Base-by-base conservation (phyloP, 1,140 invertebrate genomes). In the Papilio dardanus region DNA sequence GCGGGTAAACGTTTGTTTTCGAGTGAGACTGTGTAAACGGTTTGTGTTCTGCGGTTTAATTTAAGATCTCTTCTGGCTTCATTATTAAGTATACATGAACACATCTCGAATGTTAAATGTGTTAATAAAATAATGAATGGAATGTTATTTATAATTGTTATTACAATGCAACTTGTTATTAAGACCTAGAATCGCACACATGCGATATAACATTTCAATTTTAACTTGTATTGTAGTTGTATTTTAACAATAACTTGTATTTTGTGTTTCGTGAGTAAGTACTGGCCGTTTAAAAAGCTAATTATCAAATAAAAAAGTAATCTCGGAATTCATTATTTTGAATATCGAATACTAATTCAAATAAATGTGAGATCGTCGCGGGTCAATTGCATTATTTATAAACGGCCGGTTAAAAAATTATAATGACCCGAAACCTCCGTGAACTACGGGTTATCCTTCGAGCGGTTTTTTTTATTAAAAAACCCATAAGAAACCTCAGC, bases 371-470 rank as follows among this genome's bases (percentile, higher is more conserved):
- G 77, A 78, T 77, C 77, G 71, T 74, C 79, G 79, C 74, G 80
- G 71, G 78, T 82, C 82, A 82, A 80, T 81, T 78, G 81, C 76
- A 76, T 86, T 81, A 82, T 85, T 84, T 83, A 82, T 84, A 82
- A 79, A 75, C 81, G 75, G 71, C 19, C 81, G 76, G 73, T 82
- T 80, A 78, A 84, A 84, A 86, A 81, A 80, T 77, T 77, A 84
- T 84, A 85, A 83, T 83, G 83, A 83, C 83, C 81, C 79, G 79
- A 79, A 81, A 79, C 76, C 76, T 50, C 77, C 77, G 77, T 76
- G 80, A 80, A 76, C 71, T 76, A 74, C 75, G 79, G 79, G 77
- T 84, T 83, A 82, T 73, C 71, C 71, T 73, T 28, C 40, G 68
- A 75, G 78, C 74, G 78, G 80, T 82, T 79, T 81, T 81, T 82